Base-by-base conservation (phyloP, 37 sponge, comb jelly and placozoan genomes). In the Halichondria panicea region DNA sequence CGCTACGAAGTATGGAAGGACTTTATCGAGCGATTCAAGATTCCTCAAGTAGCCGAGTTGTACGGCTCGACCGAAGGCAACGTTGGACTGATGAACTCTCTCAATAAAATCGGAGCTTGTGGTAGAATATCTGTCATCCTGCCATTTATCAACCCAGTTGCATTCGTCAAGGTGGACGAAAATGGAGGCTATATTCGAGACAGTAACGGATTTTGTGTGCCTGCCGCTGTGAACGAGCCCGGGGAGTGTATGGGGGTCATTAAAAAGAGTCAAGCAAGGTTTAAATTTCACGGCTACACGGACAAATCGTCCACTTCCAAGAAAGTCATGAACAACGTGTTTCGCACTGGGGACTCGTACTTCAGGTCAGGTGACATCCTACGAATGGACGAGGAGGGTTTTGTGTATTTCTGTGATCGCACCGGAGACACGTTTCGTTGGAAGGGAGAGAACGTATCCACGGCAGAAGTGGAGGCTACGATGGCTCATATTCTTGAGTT, bases 21-120 rank as follows among this genome's bases (percentile, higher is more conserved):
- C 24, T 96, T 96, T 65, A 42, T 68, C 54, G 60, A 88, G 28
- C 77, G 90, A 31, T 96, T 92, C 65, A 57, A 80, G 34, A 87
- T 96, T 37, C 55, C 82, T 15, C 45, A 74, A 13, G 80, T 96
- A 46, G 54, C 66, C 18, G 97, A 96, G 68, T 92, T 92, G 74
- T 96, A 96, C 71, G 97, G 90, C 0, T 72, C 97, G n/a, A 96
- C 97, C 15, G 97, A 96, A 77, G 93, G 93, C 18, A 93, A 89
- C 66, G 74, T 76, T 9, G 41, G 48, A 19, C 7, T 50, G 7
- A 25, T 73, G 1, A 92, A 92, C 63, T 32, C 50, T 2, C 55
- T 53, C 28, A 78, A 84, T 45, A 82, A 79, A 36, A 71, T 74
- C 1, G 93, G 93, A 0, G 62, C 89, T 54, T 60, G 69, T 69